Conservation (phyloP, 2,113 vertebrate species). For the Seriola quinqueradiata region DNA sequence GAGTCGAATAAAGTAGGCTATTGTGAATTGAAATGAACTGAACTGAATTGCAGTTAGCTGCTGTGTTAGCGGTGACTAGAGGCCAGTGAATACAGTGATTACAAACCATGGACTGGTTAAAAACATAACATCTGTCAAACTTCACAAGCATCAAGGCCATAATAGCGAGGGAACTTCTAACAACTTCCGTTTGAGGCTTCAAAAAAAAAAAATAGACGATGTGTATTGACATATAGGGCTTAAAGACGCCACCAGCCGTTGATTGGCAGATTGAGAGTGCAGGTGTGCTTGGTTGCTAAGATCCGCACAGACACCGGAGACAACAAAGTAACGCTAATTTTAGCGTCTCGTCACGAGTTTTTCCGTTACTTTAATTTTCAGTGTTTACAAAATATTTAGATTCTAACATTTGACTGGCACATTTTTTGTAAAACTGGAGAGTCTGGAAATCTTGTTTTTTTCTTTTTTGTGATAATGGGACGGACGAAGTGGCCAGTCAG, state of each 20-base stretch:
- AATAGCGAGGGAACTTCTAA: background rate
- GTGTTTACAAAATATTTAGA: background rate
- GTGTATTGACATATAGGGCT: background rate
- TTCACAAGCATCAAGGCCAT: background rate
- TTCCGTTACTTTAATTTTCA: too few relatives aligned
- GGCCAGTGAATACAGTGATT: background rate
- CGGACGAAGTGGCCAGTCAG: background rate
- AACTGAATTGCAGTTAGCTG: too few relatives aligned
- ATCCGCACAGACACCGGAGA: background rate
- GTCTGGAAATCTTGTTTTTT: background rate
- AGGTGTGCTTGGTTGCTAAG: slow-evolving; percentile 58
- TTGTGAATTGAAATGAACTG: too few relatives aligned
- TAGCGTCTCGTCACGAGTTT: too few relatives aligned
- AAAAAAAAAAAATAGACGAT: background rate
- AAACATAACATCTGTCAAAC: background rate
- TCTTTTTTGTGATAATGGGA: slow-evolving; percentile 40
- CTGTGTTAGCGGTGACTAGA: background rate
- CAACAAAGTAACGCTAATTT: background rate
- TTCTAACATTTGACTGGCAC: background rate
- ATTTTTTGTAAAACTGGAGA: background rate
- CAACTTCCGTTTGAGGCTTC: background rate
- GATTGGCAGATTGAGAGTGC: background rate
- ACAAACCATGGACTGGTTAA: background rate
- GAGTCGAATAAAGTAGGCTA: too few relatives aligned
- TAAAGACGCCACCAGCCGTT: background rate